Evolutionary conservation across 1,140 invertebrate genomes (phyloP), one percentile per base, ranked within the genome.

Genomic region (Zaprionus lachaisei): DNA sequence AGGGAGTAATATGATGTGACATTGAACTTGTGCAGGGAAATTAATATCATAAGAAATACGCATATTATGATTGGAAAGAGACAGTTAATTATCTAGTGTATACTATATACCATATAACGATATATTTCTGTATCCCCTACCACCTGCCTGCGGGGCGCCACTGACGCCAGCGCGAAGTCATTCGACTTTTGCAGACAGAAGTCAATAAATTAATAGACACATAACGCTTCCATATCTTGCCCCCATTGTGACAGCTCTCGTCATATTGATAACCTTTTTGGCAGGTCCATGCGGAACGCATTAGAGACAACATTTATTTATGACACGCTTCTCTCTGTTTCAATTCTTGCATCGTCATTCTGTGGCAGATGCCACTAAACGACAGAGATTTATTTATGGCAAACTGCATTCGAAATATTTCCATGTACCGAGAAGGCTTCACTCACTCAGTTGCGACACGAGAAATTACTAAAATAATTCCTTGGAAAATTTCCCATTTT

Each of bases 251-350:
- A 61, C 65, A 57, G 61, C 47, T 38, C 55, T 71, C 72, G 47
- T 76, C 77, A 71, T 20, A 38, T 64, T 76, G 66, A 70, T 66
- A 66, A 70, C 47, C 47, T 62, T 44, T 69, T 20, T 51, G 62
- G 70, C 73, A 72, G 58, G 12, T 72, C 63, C 58, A 79, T 72
- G 77, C 51, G 67, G 63, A 79, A 71, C 37, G 73, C 63, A 67
- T 76, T 76, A 72, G 57, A 67, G 31, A 24, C 12, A 11, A 22
- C 58, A 60, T 47, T 47, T 63, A 66, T 72, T 72, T 72, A 67
- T 57, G 55, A 64, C 65, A n/a, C 17, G 38, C 15, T 55, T 9
- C 47, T 61, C 5, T 38, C 22, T 38, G 41, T 57, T 57, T 37
- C 54, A 63, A 61, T 15, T 41, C 38, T 44, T 55, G 38, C 38